Evolutionary conservation across 2,888 invertebrate genomes (phyloP), one percentile per base, ranked within the genome.

Genomic region (Apamea anceps): DNA sequence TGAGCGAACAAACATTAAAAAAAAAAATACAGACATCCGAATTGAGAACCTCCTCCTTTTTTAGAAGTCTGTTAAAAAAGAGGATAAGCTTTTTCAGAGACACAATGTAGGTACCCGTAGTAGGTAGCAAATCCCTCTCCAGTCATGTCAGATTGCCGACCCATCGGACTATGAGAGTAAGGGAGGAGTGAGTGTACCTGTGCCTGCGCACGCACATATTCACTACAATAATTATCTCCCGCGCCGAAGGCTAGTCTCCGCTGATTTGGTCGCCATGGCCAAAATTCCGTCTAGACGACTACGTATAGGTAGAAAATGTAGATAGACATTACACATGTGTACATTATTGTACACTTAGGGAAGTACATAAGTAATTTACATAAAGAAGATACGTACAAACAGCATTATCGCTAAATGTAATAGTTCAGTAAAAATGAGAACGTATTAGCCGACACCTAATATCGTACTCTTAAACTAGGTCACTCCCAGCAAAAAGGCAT

Each of bases 401-500:
- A 3, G 25, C 37, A 3, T 71, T 72, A 2, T 45, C 12, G 1
- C 21, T 51, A 28, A 37, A 32, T 32, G 60, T 10, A 37, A 37
- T 18, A 51, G 10, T 42, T 42, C 21, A 10, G 8, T n/a, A 32
- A 84, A 79, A 51, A 15, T 37, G 1, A 28, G 25, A 45, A 42
- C 18, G 1, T 48, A 51, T 85, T 63, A 54, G 25, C 66, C 1
- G 18, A 51, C 0, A 65, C 15, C 63, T 68, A 63, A 57, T 63
- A 57, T 68, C 3, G 13, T 48, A 21, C 48, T 63, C n/a, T 51
- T 3, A 65, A 84, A 75, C 37, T 72, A 72, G 72, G 85, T 74
- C 87, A 74, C 15, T 71, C 10, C 7, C 37, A 37, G 37, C 65
- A 79, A 75, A 85, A 45, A 72, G 15, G 4, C 45, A 48, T 54